Percentiles rank a stretch among this genome's conserved stretches.
Conservation (phyloP, 2,113 vertebrate species). For the Dicentrarchus labrax region DNA sequence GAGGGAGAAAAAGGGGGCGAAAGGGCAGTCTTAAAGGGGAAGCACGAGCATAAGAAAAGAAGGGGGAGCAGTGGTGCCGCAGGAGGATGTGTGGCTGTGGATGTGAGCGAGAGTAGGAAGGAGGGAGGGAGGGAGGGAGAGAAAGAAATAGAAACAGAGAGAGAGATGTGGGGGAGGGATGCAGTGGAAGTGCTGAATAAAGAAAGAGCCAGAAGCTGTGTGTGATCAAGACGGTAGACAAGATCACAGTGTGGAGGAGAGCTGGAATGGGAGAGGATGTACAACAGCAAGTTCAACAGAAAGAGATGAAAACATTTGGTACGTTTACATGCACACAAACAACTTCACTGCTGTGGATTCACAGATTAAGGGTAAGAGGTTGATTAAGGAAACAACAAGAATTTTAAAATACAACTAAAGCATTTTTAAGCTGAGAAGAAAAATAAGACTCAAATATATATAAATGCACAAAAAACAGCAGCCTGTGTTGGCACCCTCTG, state of each 20-base stretch:
- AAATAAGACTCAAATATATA: neutral
- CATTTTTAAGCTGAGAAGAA: neutral
- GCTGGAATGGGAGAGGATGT: neutral
- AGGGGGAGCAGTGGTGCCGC: neutral
- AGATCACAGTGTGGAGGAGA: conserved; percentile 35
- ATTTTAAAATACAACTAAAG: neutral
- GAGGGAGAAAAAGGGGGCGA: neutral
- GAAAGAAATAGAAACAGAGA: conserved; percentile 1
- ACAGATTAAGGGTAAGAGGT: neutral
- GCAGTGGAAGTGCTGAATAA: conserved; percentile 19
- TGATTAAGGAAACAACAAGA: neutral
- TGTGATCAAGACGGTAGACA: conserved; percentile 19
- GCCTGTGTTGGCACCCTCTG: no score
- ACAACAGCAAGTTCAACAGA: conserved; percentile 2
- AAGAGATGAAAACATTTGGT: neutral
- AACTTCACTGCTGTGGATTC: neutral
- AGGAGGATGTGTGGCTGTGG: conserved; percentile 11
- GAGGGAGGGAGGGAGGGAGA: conserved; percentile 1
- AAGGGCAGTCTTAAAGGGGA: conserved; percentile 11
- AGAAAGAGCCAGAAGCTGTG: conserved; percentile 40
- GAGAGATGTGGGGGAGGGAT: conserved; percentile 26
- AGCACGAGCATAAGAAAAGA: neutral
- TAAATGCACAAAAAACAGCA: neutral
- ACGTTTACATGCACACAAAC: neutral
- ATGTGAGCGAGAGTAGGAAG: neutral